Conservation (phyloP, 1,140 invertebrate species). For the Zaprionus lachaisei region DNA sequence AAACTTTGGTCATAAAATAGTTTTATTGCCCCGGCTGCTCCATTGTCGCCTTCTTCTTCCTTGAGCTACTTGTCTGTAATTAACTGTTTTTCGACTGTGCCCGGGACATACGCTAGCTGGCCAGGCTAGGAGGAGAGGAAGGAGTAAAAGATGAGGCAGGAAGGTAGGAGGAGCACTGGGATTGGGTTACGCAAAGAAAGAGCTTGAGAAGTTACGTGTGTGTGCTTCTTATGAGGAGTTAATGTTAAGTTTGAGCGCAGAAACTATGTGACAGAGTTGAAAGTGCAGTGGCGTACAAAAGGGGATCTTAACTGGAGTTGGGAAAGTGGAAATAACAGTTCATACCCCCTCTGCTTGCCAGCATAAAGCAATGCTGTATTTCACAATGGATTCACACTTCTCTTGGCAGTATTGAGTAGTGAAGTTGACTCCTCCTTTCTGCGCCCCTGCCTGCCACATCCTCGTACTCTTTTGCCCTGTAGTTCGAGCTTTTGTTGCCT, state of each 20-base stretch:
- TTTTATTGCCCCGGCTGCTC: constrained; percentile 64
- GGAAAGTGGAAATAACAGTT: no score
- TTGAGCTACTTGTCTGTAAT: constrained; percentile 78
- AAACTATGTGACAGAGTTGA: constrained; percentile 62
- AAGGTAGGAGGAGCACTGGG: neutral
- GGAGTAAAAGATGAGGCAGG: no score
- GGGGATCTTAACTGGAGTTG: neutral
- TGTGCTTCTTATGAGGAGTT: constrained; percentile 52
- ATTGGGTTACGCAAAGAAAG: constrained; percentile 9
- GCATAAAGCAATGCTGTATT: no score
- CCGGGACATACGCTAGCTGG: constrained; percentile 1
- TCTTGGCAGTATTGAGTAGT: neutral
- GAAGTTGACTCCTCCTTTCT: neutral
- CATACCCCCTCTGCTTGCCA: no score
- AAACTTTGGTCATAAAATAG: constrained; percentile 76
- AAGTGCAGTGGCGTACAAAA: constrained; percentile 10
- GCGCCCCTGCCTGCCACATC: constrained; percentile 19
- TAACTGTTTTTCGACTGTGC: constrained; percentile 73
- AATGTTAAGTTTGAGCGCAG: constrained; percentile 57
- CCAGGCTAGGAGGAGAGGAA: no score
- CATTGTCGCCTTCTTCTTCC: constrained; percentile 57
- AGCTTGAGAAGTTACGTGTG: constrained; percentile 57
- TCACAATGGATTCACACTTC: neutral
- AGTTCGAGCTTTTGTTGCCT: constrained; percentile 61
- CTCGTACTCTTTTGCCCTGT: constrained; percentile 21